These are phyloP conservation scores for Colossoma macropomum DNA, from an alignment of 2,113 vertebrate genomes.

Conservation along the genomic window DNA sequence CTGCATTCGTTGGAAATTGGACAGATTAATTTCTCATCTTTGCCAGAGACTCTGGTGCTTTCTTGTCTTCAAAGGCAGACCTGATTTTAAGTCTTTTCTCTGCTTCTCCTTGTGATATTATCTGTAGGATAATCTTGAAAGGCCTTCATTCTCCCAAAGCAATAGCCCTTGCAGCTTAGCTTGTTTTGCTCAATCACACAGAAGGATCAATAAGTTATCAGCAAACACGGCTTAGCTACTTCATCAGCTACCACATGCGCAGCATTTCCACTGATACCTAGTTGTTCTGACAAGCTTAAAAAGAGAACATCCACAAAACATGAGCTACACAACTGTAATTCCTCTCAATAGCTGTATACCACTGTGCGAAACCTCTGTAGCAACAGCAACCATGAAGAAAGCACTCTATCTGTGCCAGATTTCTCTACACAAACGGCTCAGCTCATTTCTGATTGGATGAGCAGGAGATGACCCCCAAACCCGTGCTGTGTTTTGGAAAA, in stretches of 20 bases:
- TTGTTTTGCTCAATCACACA: slow-evolving; percentile 22
- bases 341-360: no score
- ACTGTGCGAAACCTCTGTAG: no score
- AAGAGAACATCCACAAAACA: neutral
- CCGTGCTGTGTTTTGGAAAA: no score
- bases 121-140: slow-evolving; percentile 12
- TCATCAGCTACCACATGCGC: slow-evolving; percentile 8
- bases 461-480: neutral
- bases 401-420: no score
- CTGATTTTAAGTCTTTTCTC: neutral
- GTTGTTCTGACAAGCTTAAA: neutral
- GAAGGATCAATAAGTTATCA: slow-evolving; percentile 44
- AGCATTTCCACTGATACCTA: neutral
- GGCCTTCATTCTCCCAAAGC: neutral
- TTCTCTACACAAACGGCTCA: no score
- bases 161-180: neutral
- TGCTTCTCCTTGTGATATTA: neutral
- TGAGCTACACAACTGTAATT: no score
- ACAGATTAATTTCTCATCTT: slow-evolving; percentile 48
- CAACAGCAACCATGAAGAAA: no score
- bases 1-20: slow-evolving; percentile 25
- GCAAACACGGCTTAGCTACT: slow-evolving; percentile 32
- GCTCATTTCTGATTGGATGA: neutral
- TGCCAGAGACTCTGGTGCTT: slow-evolving; percentile 11
- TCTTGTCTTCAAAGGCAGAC: slow-evolving; percentile 27